These are phyloP conservation scores for Clamator glandarius DNA, from an alignment of 2,797 vertebrate species.

Conservation along the genomic window DNA sequence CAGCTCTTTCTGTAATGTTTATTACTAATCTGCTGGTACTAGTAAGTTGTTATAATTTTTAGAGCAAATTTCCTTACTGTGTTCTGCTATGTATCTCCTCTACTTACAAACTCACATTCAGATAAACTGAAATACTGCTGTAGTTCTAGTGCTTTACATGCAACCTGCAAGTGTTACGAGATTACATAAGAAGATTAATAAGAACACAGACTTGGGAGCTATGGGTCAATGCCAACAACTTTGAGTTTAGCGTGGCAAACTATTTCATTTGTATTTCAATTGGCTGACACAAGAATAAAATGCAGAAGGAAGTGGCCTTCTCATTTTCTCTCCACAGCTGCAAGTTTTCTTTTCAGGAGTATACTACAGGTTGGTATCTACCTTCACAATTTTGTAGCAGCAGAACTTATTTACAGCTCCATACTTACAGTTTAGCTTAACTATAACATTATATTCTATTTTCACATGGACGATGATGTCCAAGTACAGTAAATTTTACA, in stretches of 20 bases:
- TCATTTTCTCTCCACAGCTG: not conserved
- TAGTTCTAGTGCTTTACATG: not conserved
- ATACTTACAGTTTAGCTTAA: not conserved
- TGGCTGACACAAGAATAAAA: not conserved
- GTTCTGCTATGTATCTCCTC: not conserved
- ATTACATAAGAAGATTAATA: too few relatives aligned
- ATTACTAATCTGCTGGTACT: not conserved
- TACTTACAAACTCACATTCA: not conserved
- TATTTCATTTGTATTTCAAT: not conserved
- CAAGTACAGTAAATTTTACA: not conserved
- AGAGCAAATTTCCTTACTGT: not conserved
- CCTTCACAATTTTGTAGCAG: not conserved
- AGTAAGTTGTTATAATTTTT: not conserved
- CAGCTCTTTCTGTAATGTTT: not conserved
- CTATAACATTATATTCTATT: not conserved
- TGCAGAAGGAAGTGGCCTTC: not conserved
- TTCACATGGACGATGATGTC: not conserved
- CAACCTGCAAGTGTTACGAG: not conserved
- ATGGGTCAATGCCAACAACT: not conserved
- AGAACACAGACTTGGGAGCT: not conserved
- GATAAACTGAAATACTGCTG: not conserved
- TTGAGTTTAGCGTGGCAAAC: not conserved
- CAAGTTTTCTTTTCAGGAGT: not conserved
- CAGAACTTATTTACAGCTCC: not conserved
- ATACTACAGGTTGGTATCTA: not conserved